phyloP scores from a whole-genome alignment of 2,888 invertebrate species.

The Onthophagus sagittarius region DNA sequence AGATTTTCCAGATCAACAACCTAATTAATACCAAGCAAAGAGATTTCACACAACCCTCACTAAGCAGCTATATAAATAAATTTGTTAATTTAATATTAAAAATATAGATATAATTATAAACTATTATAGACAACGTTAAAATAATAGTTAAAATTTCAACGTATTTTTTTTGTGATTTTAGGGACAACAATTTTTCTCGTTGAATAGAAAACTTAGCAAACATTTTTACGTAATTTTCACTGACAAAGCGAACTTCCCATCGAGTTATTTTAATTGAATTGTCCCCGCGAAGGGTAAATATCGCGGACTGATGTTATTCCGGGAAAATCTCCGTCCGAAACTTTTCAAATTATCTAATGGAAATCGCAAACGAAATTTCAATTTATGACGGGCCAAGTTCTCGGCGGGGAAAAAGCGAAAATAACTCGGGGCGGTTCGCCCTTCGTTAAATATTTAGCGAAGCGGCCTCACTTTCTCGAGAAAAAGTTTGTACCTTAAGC shows the following conservation, averaged over 20 bases:
- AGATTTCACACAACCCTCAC: too few relatives aligned
- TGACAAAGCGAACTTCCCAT: neutral
- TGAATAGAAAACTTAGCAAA: neutral
- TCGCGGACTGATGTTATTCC: constrained; percentile 18
- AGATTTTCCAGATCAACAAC: too few relatives aligned
- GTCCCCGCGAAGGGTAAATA: constrained; percentile 16
- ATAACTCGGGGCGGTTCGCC: constrained; percentile 1
- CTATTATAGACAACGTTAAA: too few relatives aligned
- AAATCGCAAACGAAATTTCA: constrained; percentile 25
- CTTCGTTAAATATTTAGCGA: constrained; percentile 24
- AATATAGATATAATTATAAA: too few relatives aligned
- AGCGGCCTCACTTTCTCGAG: neutral
- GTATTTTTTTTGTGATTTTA: neutral
- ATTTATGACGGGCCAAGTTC: constrained; percentile 21
- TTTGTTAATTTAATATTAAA: too few relatives aligned
- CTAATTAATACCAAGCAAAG: too few relatives aligned
- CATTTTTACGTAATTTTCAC: neutral
- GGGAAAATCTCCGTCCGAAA: constrained; percentile 19
- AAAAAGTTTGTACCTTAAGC: constrained; percentile 3
- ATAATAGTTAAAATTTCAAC: neutral
- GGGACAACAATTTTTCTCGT: neutral
- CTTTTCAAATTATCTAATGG: constrained; percentile 26
- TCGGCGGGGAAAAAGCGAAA: constrained; percentile 11
- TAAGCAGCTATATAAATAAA: too few relatives aligned
- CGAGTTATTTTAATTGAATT: constrained; percentile 20